Evolutionary conservation across 2,797 vertebrate species (phyloP).

Genomic region (Halcyon smyrnensis): DNA sequence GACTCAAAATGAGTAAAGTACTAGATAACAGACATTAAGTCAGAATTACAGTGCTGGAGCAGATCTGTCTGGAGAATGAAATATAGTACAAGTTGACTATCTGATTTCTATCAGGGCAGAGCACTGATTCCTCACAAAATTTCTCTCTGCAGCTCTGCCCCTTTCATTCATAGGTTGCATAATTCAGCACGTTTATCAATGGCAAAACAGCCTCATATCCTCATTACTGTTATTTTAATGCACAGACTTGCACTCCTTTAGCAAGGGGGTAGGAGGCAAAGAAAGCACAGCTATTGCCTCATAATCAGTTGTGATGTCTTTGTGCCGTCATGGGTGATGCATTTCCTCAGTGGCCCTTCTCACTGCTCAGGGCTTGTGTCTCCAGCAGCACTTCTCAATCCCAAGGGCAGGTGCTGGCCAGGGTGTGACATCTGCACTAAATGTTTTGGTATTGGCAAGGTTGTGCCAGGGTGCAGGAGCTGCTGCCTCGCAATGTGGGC

Average conservation of each 20-base stretch:
- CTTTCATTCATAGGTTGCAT: neutral
- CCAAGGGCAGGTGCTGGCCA: neutral
- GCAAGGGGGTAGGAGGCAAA: rapidly evolving
- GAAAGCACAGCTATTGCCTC: rapidly evolving
- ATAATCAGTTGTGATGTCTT: neutral
- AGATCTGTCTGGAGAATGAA: neutral
- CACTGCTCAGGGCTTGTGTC: rapidly evolving
- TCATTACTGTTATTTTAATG: neutral
- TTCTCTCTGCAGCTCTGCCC: neutral
- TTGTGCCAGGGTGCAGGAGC: neutral
- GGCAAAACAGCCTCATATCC: neutral
- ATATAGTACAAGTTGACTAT: neutral
- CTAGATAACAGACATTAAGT: neutral
- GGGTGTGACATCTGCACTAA: neutral
- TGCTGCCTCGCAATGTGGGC: neutral
- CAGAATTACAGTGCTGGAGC: neutral
- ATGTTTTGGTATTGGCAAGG: no score
- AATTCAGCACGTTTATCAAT: neutral
- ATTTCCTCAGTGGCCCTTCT: neutral
- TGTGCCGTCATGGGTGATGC: rapidly evolving
- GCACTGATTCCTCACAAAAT: neutral
- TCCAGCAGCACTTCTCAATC: rapidly evolving
- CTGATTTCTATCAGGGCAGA: neutral
- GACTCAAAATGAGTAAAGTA: neutral
- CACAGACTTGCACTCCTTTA: neutral